Base-by-base conservation (phyloP, 2,888 invertebrate genomes). In the Drosophila helvetica region DNA sequence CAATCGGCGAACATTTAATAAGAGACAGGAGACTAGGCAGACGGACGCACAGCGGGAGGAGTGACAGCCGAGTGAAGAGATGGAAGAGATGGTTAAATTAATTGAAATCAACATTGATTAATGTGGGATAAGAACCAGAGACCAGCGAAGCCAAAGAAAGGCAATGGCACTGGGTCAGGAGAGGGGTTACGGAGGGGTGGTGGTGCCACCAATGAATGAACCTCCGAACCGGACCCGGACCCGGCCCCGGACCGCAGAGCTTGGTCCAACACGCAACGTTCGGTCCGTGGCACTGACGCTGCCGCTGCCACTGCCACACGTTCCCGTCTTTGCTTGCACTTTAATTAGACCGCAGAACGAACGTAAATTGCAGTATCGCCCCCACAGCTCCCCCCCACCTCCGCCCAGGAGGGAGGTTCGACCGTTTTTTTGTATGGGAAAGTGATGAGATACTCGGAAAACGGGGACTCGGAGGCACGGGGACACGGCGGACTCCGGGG, bases 31-130 rank as follows among this genome's bases (percentile, higher is more conserved):
- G 47, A 25, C 42, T 46, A 30, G 50, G 45, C 51, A 42, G 43
- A 38, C 48, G 17, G 33, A 70, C 79, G 69, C 47, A 27, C 27
- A 27, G 27, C 27, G 66, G 51, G 46, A 47, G 69, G 79, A 73
- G 75, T 63, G 79, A 68, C 73, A 85, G 52, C 53, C 81, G 71
- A 86, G 76, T 78, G 85, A 89, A 86, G 89, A 89, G 86, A 82
- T 88, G 89, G 89, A 89, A 84, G 89, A 89, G 86, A 82, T 88
- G 89, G 89, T 82, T 85, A 85, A 85, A 85, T 85, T 85, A 85
- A 85, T 85, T 85, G 89, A 85, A 85, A 89, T 88, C 88, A 88
- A 89, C 89, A 89, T 85, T 89, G 89, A 85, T 89, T 85, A 85
- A 85, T 85, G 85, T 89, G 89, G 83, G 89, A 89, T 82, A 74